These are phyloP conservation scores for Diabrotica virgifera DNA, from an alignment of 1,140 invertebrate species.

Conservation along the genomic window DNA sequence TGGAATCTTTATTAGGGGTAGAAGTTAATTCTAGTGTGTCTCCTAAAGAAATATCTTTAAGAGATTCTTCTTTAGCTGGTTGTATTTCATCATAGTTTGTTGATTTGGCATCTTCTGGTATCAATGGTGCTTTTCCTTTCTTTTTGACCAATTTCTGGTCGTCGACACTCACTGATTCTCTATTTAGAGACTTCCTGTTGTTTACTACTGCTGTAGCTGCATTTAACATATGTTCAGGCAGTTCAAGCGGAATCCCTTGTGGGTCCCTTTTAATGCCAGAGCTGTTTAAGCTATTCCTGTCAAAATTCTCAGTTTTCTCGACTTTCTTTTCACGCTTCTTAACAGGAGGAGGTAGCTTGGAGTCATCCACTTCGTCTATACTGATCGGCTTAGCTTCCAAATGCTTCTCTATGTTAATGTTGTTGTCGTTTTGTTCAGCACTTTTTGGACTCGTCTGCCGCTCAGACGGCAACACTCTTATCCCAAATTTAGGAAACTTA, in stretches of 20 bases:
- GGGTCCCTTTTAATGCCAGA: constrained; percentile 58
- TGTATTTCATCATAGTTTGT: constrained; percentile 33
- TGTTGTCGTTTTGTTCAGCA: constrained; percentile 45
- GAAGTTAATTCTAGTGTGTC: constrained; percentile 15
- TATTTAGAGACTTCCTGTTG: constrained; percentile 54
- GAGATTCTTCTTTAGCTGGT: constrained; percentile 14
- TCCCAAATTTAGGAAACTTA: constrained; percentile 65
- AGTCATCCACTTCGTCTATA: constrained; percentile 53
- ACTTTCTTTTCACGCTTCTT: constrained; percentile 46
- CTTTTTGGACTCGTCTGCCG: constrained; percentile 49
- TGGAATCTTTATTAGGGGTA: constrained; percentile 19
- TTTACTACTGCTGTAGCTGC: constrained; percentile 65
- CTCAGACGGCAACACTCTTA: constrained; percentile 60
- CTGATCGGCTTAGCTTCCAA: constrained; percentile 47
- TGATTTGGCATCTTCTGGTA: constrained; percentile 50
- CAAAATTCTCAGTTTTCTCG: constrained; percentile 46
- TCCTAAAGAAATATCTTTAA: constrained; percentile 16
- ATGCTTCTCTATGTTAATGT: constrained; percentile 49
- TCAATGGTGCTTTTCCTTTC: constrained; percentile 71
- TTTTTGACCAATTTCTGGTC: constrained; percentile 58
- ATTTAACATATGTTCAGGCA: constrained; percentile 68
- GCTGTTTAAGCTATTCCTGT: constrained; percentile 43
- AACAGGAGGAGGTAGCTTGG: constrained; percentile 31
- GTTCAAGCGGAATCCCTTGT: constrained; percentile 59
- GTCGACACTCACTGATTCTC: constrained; percentile 46